These are phyloP conservation scores for Australoheros facetus DNA, from an alignment of 2,797 vertebrate genomes.

Conservation along the genomic window DNA sequence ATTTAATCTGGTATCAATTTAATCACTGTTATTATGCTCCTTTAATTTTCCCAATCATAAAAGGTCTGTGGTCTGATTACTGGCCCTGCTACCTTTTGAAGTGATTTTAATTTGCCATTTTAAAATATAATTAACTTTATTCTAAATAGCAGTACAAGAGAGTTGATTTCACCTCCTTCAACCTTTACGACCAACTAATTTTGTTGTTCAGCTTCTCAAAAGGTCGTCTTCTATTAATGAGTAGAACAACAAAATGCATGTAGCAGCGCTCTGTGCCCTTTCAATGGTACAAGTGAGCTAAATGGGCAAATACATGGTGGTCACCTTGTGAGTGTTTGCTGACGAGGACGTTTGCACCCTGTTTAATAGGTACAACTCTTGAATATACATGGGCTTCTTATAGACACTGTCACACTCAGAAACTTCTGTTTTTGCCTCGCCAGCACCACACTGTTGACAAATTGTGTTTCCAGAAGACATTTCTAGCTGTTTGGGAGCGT, in stretches of 20 bases:
- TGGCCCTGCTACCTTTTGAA: not conserved
- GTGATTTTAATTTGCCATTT: not conserved
- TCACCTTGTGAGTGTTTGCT: slow-evolving; percentile 45
- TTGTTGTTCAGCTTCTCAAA: not conserved
- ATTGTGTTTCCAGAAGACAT: slow-evolving; percentile 6
- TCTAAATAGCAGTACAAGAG: not conserved
- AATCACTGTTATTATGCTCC: not conserved
- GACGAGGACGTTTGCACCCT: slow-evolving; percentile 15
- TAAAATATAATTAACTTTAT: not conserved
- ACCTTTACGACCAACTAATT: not conserved
- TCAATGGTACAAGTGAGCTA: slow-evolving; percentile 33
- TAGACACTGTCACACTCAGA: not conserved
- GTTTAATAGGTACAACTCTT: slow-evolving; percentile 10
- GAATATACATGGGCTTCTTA: slow-evolving; percentile 13
- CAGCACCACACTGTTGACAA: not conserved
- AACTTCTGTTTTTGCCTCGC: not conserved
- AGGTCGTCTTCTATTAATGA: not conserved
- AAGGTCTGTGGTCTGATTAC: not conserved
- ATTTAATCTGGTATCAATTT: not conserved
- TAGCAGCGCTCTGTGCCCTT: not conserved
- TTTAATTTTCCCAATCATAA: not conserved
- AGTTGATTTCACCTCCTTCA: not conserved
- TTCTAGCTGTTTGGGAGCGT: not conserved
- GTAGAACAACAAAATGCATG: not conserved
- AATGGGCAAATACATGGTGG: slow-evolving; percentile 18